Base-by-base conservation (phyloP, 2,113 vertebrate genomes). In the Cygnus buccinator region DNA sequence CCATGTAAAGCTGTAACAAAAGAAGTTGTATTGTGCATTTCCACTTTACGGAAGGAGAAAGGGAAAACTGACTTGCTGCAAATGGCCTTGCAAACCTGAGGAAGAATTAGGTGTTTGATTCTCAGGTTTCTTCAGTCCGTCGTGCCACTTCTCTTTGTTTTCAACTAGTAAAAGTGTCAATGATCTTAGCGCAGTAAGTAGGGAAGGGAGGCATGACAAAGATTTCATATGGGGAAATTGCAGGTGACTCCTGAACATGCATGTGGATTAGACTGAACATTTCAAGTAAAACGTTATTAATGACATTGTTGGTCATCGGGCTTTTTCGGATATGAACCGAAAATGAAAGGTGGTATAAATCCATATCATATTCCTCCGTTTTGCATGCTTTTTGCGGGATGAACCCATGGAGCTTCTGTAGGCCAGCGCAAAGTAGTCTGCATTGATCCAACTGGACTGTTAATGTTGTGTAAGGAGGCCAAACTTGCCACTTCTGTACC, bases 71-170 rank as follows among this genome's bases (percentile, higher is more conserved):
- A 43, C 41, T 66, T 59, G 43, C 33, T 76, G n/a, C 43, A 91
- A 86, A 68, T 68, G 39, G 35, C 43, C 61, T 52, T 78, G 39
- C 39, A 72, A 87, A 1, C 14, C 25, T 66, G 33, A 22, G 54
- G 19, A 43, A 37, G 73, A 66, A 29, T 13, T 29, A 28, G n/a
- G 39, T 29, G 25, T 76, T 65, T 31, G 31, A 2, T 20, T 74
- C 65, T 65, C 31, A 41, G 16, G 50, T 67, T 41, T 9, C 21
- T n/a, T 29, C 48, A 54, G 8, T 73, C 58, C 70, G 22, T 67
- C 13, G 5, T 25, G 68, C 25, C 58, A 13, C 0, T 0, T 16
- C 4, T 13, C 33, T 66, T 48, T 62, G 46, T 54, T 43, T 55
- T 31, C 52, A 29, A 11, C 31, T 37, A 57, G 67, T 26, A 20